Evolutionary conservation across 2,888 invertebrate genomes (phyloP).

Genomic region (Allygus modestus): DNA sequence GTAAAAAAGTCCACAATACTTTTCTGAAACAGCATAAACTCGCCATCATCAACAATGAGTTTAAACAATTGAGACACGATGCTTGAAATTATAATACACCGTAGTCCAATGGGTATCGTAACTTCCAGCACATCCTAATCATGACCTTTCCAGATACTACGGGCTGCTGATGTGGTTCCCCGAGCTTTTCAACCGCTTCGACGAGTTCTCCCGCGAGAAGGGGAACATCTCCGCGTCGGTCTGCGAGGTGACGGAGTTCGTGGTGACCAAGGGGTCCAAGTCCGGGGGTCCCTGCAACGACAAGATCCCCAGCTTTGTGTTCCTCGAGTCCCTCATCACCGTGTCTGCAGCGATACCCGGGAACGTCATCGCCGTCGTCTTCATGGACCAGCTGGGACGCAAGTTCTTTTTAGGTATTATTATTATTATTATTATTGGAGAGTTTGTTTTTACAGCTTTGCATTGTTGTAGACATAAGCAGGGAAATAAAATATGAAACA

Average conservation of each 20-base stretch:
- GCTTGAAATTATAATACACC: no score
- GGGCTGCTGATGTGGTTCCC: slow-evolving; percentile 99
- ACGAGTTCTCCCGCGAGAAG: slow-evolving; percentile 85
- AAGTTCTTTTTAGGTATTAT: slow-evolving; percentile 87
- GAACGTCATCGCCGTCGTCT: slow-evolving; percentile 88
- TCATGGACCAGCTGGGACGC: slow-evolving; percentile 91
- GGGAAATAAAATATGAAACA: no score
- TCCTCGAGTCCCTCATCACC: slow-evolving; percentile 91
- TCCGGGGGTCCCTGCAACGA: slow-evolving; percentile 81
- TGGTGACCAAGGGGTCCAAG: slow-evolving; percentile 83
- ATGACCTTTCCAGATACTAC: slow-evolving; percentile 89
- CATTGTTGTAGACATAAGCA: no score
- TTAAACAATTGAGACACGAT: no score
- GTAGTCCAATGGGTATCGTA: no score
- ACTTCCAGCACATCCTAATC: no score
- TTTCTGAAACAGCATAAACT: no score
- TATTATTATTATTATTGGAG: not conserved
- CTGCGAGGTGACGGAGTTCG: slow-evolving; percentile 83
- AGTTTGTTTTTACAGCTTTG: no score
- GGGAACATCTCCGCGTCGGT: slow-evolving; percentile 76
- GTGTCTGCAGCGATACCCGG: slow-evolving; percentile 92
- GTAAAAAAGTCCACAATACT: no score
- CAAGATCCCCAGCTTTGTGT: slow-evolving; percentile 87
- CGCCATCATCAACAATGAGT: no score
- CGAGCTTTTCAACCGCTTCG: slow-evolving; percentile 94